These are phyloP conservation scores for Xiphophorus birchmanni DNA, from an alignment of 2,797 vertebrate genomes.

Conservation along the genomic window DNA sequence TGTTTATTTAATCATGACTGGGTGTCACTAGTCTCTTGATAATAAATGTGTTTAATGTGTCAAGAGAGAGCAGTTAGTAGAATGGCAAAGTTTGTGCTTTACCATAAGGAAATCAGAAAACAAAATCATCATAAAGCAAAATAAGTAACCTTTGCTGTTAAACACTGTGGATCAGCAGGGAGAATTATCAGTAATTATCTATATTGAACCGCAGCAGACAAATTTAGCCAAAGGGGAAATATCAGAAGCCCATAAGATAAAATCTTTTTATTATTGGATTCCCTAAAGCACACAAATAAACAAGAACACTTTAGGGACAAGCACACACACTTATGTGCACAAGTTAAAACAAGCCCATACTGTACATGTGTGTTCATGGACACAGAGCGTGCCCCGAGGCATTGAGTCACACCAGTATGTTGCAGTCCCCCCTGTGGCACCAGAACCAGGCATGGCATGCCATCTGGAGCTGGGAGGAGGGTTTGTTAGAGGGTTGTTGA, in stretches of 20 bases:
- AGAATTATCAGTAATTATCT: slow-evolving; percentile 49
- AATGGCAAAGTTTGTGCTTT: slow-evolving; percentile 10
- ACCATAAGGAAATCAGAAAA: slow-evolving; percentile 8
- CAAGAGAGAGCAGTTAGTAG: slow-evolving; percentile 21
- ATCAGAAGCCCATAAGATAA: slow-evolving; percentile 46
- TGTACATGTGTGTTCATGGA: not conserved
- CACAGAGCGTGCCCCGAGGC: slow-evolving; percentile 51
- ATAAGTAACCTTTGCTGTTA: slow-evolving; percentile 21
- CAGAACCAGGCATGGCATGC: slow-evolving; percentile 76
- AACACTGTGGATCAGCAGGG: slow-evolving; percentile 39
- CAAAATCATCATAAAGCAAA: slow-evolving; percentile 5
- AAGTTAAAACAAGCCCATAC: slow-evolving; percentile 39
- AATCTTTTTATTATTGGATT: slow-evolving; percentile 37
- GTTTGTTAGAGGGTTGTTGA: slow-evolving; percentile 79
- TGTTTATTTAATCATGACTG: slow-evolving; percentile 5
- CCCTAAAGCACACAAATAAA: slow-evolving; percentile 56
- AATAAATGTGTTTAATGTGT: slow-evolving; percentile 1
- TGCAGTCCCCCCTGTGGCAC: slow-evolving; percentile 68
- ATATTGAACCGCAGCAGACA: slow-evolving; percentile 60
- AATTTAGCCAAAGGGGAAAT: slow-evolving; percentile 53
- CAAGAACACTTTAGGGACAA: slow-evolving; percentile 47
- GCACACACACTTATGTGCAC: slow-evolving; percentile 9
- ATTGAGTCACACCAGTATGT: slow-evolving; percentile 61
- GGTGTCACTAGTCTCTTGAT: slow-evolving; percentile 11
- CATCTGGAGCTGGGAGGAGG: slow-evolving; percentile 80